Percentiles rank a stretch among this genome's conserved stretches.
Evolutionary conservation across 2,797 vertebrate species (phyloP).

Genomic region (Graptemys geographica): DNA sequence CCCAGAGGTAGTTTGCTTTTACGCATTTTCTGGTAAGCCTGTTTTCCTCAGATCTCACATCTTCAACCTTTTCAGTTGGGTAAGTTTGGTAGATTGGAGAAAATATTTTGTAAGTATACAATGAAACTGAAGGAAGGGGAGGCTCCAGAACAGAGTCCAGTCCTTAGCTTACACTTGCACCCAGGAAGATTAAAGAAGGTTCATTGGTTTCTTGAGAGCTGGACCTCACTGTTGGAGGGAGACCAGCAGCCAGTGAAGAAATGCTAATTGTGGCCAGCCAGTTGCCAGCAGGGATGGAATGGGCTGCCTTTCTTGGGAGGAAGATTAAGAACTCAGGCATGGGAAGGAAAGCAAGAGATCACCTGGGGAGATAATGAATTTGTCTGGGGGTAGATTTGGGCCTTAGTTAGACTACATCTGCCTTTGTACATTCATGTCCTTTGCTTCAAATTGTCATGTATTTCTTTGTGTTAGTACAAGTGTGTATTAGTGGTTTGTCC

Average conservation of each 20-base stretch:
- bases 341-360: slow-evolving; percentile 29
- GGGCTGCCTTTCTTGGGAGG: neutral
- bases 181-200: neutral
- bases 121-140: neutral
- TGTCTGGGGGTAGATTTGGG: neutral
- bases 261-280: neutral
- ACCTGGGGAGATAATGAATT: slow-evolving; percentile 36
- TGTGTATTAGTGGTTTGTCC: slow-evolving; percentile 16
- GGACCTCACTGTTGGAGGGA: neutral
- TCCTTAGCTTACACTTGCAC: neutral
- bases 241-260: neutral
- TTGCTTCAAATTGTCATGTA: slow-evolving; percentile 18
- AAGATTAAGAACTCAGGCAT: slow-evolving; percentile 8
- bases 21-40: slow-evolving; percentile 30
- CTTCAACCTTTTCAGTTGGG: slow-evolving; percentile 12
- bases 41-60: neutral
- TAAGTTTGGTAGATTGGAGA: neutral
- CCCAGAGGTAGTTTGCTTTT: slow-evolving; percentile 15
- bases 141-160: neutral
- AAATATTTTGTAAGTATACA: slow-evolving; percentile 13
- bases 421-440: slow-evolving; percentile 10
- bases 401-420: slow-evolving; percentile 49
- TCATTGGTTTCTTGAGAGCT: neutral
- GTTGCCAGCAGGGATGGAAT: neutral
- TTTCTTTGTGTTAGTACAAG: slow-evolving; percentile 24